Percentiles rank a stretch among this genome's conserved stretches.
These are phyloP conservation scores for Cyanoderma ruficeps DNA, from an alignment of 2,113 vertebrate genomes.

Conservation along the genomic window DNA sequence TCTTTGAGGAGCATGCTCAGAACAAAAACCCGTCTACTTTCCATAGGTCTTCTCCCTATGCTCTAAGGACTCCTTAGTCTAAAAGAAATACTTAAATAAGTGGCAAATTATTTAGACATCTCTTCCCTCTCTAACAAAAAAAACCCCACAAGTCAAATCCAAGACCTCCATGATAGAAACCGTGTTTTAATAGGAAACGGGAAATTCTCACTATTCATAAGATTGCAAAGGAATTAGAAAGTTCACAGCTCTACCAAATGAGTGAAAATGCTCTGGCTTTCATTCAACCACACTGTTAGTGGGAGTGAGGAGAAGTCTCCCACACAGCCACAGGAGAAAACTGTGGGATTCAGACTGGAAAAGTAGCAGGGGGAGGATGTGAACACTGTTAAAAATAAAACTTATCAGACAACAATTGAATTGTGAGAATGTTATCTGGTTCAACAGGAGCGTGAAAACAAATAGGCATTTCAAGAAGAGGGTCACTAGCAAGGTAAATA, in stretches of 20 bases:
- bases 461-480: slow-evolving; percentile 56
- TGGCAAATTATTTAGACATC: background rate
- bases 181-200: background rate
- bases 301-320: background rate
- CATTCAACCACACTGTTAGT: background rate
- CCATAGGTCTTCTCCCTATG: background rate
- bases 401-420: slow-evolving; percentile 66
- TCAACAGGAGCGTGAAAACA: slow-evolving; percentile 55
- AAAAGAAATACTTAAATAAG: background rate
- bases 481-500: slow-evolving; percentile 63
- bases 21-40: background rate
- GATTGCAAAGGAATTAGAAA: background rate
- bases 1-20: background rate
- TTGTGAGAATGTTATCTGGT: slow-evolving; percentile 71
- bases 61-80: background rate
- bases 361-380: slow-evolving; percentile 45
- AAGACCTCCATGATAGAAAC: background rate
- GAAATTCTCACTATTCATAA: background rate
- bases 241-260: background rate
- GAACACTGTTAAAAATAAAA: slow-evolving; percentile 70
- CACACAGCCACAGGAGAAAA: background rate
- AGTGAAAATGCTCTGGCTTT: background rate
- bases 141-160: background rate
- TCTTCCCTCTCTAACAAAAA: background rate
- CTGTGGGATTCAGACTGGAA: background rate